A percentile compares a stretch with the other conserved stretches of the same genome.
These are phyloP conservation scores for Hypolimnas misippus DNA, from an alignment of 2,888 invertebrate genomes.

Conservation along the genomic window DNA sequence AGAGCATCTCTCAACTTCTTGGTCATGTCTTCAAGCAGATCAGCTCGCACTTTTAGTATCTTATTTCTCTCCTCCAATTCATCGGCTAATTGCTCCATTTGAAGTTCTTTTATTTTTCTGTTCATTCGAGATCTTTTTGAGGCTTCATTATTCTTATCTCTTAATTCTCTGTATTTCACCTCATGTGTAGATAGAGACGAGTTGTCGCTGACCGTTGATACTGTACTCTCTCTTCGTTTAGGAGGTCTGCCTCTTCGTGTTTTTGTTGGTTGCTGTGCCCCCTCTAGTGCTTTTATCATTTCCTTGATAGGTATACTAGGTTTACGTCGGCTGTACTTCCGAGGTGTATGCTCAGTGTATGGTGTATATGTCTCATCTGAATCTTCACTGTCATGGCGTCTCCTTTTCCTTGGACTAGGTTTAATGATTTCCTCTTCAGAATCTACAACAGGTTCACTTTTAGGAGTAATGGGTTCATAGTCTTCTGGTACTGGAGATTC, in stretches of 20 bases:
- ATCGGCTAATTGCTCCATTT: constrained; percentile 80
- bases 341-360: constrained; percentile 58
- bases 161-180: constrained; percentile 86
- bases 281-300: constrained; percentile 72
- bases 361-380: constrained; percentile 77
- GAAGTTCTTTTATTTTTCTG: constrained; percentile 84
- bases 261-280: constrained; percentile 66
- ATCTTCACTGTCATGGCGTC: constrained; percentile 68
- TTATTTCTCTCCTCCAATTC: constrained; percentile 86
- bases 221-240: constrained; percentile 76
- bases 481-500: constrained; percentile 55
- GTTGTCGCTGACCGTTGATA: constrained; percentile 73
- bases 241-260: constrained; percentile 83
- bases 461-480: constrained; percentile 72
- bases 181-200: constrained; percentile 73
- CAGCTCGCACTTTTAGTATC: constrained; percentile 86
- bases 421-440: constrained; percentile 67
- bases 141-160: constrained; percentile 92
- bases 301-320: constrained; percentile 71
- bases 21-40: constrained; percentile 87
- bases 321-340: constrained; percentile 68
- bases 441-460: constrained; percentile 71
- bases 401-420: constrained; percentile 54
- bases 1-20: constrained; percentile 86
- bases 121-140: constrained; percentile 89